Evolutionary conservation across 2,113 vertebrate genomes (phyloP).

Genomic region (Poeciliopsis turrubarensis): DNA sequence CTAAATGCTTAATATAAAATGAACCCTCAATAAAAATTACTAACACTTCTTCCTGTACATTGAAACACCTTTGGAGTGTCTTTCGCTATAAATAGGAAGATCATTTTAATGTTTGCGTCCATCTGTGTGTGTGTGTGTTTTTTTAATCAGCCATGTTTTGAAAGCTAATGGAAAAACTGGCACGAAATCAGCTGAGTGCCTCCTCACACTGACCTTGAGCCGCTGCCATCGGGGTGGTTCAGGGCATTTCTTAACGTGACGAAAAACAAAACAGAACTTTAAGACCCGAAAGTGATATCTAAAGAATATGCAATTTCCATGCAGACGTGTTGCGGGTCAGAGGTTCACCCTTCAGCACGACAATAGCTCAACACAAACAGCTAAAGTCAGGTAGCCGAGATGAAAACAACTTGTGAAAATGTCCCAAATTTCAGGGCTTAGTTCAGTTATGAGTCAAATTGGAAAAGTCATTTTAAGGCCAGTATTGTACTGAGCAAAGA

Average conservation of each 20-base stretch:
- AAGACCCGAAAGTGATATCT: neutral
- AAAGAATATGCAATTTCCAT: neutral
- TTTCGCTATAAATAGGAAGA: neutral
- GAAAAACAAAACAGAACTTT: neutral
- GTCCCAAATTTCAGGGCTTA: too few relatives aligned
- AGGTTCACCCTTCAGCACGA: too few relatives aligned
- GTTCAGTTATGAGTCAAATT: too few relatives aligned
- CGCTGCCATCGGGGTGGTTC: neutral
- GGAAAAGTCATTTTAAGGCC: too few relatives aligned
- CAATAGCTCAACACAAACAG: too few relatives aligned
- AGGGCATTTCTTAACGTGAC: neutral
- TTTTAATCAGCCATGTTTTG: neutral
- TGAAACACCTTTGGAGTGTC: neutral
- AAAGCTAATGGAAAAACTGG: neutral
- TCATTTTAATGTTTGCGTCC: neutral
- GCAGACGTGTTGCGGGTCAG: neutral
- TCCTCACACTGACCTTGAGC: neutral
- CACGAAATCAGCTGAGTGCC: neutral
- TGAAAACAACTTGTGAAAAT: too few relatives aligned
- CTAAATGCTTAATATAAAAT: neutral
- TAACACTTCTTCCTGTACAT: neutral
- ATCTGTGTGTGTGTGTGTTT: neutral
- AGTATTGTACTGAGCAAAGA: too few relatives aligned
- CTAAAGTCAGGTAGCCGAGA: too few relatives aligned
- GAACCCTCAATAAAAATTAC: neutral